Evolutionary conservation across 2,888 invertebrate genomes (phyloP).

Genomic region (Macrophya annulata): DNA sequence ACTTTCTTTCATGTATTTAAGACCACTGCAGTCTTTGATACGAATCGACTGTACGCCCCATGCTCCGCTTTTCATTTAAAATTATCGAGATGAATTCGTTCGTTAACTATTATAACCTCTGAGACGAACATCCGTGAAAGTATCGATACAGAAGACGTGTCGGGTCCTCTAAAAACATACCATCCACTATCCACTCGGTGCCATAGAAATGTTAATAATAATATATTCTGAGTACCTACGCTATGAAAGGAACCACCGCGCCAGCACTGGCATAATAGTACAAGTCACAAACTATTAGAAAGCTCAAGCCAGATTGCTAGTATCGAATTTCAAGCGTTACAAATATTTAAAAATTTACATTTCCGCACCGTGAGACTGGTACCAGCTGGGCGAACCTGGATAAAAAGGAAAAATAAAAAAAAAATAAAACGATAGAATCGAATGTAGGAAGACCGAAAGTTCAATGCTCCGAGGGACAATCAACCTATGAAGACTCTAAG

Average conservation of each 20-base stretch:
- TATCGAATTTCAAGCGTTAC: constrained; percentile 30
- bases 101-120: constrained; percentile 30
- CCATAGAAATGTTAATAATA: constrained; percentile 36
- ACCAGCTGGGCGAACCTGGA: neutral
- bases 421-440: neutral
- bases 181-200: neutral
- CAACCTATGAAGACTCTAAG: neutral
- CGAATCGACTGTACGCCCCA: neutral
- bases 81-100: constrained; percentile 41
- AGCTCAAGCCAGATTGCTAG: constrained; percentile 33
- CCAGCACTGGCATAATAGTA: neutral
- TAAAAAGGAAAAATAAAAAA: neutral
- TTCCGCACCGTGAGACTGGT: constrained; percentile 20
- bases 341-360: constrained; percentile 35
- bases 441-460: neutral
- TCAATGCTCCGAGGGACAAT: constrained; percentile 5
- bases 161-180: constrained; percentile 4
- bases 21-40: neutral
- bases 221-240: constrained; percentile 22
- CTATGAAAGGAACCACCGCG: constrained; percentile 4
- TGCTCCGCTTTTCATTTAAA: neutral
- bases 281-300: constrained; percentile 11
- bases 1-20: constrained; percentile 45
- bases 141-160: constrained; percentile 13
- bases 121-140: constrained; percentile 29